phyloP scores from a whole-genome alignment of 2,113 vertebrate species.

The Catagonus wagneri region DNA sequence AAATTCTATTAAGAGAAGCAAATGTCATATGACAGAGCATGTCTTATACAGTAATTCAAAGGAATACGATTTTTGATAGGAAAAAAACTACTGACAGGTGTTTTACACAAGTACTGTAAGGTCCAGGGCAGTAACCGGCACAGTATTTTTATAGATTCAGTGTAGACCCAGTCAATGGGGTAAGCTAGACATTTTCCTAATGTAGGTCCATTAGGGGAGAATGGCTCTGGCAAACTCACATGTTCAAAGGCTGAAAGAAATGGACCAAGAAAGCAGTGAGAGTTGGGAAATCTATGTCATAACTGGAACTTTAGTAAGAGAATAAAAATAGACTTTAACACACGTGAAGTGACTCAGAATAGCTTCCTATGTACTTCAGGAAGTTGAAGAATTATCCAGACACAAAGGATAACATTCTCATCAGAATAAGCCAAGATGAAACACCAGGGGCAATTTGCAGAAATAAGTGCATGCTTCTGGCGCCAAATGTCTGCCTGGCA shows the following conservation, averaged over 20 bases:
- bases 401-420: conserved; percentile 21
- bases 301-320: conserved; percentile 26
- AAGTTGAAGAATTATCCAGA: conserved; percentile 59
- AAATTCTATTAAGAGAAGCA: background rate
- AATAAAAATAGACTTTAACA: conserved; percentile 54
- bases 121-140: background rate
- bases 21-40: background rate
- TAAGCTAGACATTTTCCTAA: background rate
- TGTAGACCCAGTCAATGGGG: background rate
- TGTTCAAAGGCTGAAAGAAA: conserved; percentile 59
- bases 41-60: background rate
- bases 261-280: background rate
- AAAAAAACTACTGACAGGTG: background rate
- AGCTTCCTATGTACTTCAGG: conserved; percentile 14
- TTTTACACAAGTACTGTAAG: background rate
- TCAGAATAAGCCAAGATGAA: background rate
- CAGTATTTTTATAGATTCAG: background rate
- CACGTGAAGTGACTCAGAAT: conserved; percentile 8
- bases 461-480: background rate
- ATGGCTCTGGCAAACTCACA: conserved; percentile 1
- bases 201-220: background rate
- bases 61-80: background rate
- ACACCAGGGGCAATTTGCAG: background rate
- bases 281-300: background rate
- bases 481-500: background rate